Evolutionary conservation across 2,797 vertebrate species (phyloP), one percentile per base, ranked within the genome.

Genomic region (Poeciliopsis presidionis): DNA sequence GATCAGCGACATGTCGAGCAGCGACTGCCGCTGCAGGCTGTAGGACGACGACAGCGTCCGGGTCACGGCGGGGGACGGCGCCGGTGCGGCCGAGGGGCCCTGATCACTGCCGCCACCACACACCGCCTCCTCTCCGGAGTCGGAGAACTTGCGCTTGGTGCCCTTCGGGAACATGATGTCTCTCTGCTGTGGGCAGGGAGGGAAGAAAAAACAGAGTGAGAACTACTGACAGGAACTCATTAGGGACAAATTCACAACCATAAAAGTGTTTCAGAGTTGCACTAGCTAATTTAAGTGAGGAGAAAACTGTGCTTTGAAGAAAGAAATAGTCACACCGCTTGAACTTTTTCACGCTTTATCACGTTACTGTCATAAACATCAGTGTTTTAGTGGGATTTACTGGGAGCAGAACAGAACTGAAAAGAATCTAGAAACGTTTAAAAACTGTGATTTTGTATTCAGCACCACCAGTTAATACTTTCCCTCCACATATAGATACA

Each of bases 1-100:
- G 90, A 99, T 97, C 84, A 99, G 95, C 30, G 98, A 99, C 98
- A 99, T 99, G 93, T 99, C 97, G 81, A 99, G 94, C 71, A 99
- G 95, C 0, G 97, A 98, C 95, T 99, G 98, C 16, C 98, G 95
- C 95, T 99, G 98, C 76, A 98, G 95, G 81, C 96, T 97, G 83
- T 98, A 97, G 1, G 97, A 95, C 7, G 94, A 94, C 41, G 93
- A 79, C 80, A 97, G 96, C 81, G 95, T 90, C 86, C 94, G 88
- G 30, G 80, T 80, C 2, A 77, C 78, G 0, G 49, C 78, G 1
- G 89, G 69, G 0, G 97, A 78, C 4, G 79, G 77, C 1, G 46
- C 76, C 0, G 88, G 71, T 0, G 97, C 90, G 88, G 75, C 95
- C 90, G 76, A 94, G 88, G 73, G 96, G 96, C 41, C 95, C 95